phyloP scores from a whole-genome alignment of 2,797 vertebrate species.

The Sebastes glaucus region DNA sequence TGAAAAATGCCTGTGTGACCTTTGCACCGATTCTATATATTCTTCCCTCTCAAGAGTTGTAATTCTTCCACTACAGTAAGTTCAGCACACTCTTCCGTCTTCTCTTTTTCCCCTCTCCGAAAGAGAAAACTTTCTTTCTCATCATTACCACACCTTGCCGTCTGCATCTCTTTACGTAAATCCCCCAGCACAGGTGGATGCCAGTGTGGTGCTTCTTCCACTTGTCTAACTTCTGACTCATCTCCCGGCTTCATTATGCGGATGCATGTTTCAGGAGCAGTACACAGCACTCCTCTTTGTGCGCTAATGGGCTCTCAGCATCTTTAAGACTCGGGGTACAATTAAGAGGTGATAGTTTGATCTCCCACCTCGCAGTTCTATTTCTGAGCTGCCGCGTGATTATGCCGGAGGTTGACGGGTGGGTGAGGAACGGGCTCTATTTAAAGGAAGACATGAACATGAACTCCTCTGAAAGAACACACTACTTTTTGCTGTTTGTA shows the following conservation, averaged over 20 bases:
- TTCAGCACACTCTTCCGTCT: neutral
- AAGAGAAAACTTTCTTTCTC: constrained; percentile 59
- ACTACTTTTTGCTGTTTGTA: constrained; percentile 46
- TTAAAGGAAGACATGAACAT: constrained; percentile 64
- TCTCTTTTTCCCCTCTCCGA: neutral
- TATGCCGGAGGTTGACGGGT: constrained; percentile 70
- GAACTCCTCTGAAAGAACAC: constrained; percentile 55
- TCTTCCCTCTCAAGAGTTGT: neutral
- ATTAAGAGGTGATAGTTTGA: constrained; percentile 85
- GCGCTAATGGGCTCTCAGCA: constrained; percentile 80
- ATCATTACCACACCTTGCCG: constrained; percentile 44
- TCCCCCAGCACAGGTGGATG: constrained; percentile 70
- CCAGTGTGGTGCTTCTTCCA: constrained; percentile 69
- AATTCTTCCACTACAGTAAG: neutral
- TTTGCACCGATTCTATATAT: neutral
- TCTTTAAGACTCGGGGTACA: constrained; percentile 81
- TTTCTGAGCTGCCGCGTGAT: constrained; percentile 78
- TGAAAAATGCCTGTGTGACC: neutral
- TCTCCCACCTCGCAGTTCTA: constrained; percentile 82
- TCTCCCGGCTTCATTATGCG: constrained; percentile 71
- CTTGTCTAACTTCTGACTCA: constrained; percentile 77
- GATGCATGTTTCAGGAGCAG: constrained; percentile 70
- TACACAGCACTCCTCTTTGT: constrained; percentile 71
- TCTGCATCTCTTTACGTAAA: constrained; percentile 37
- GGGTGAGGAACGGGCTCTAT: constrained; percentile 72